Base-by-base conservation (phyloP, 2,888 invertebrate genomes). In the Hecatera dysodea region DNA sequence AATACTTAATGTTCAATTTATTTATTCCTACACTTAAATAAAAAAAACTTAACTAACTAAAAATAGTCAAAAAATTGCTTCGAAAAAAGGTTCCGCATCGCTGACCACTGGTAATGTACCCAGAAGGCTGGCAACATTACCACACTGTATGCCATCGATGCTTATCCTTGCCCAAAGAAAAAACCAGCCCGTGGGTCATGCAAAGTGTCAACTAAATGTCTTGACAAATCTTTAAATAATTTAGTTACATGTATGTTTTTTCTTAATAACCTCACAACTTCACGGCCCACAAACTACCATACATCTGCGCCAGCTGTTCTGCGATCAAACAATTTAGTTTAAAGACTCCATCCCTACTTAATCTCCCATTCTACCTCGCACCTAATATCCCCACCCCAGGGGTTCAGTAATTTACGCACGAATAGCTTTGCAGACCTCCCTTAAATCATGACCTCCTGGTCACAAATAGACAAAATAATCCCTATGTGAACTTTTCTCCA, bases 401-500 rank as follows among this genome's bases (percentile, higher is more conserved):
- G 73, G 66, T 53, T 55, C 61, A 36, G 62, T 83, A 81, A 81
- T 83, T 85, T 78, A 85, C 83, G 63, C 74, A 46, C 63, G 74
- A 73, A 81, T 78, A 59, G 69, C 56, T 57, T 59, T 11, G 62
- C 24, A 71, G 55, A 70, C 63, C 81, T 64, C 65, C 55, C 69
- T 48, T 83, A 85, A 77, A 85, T 78, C 76, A 85, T 77, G 78
- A 60, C 66, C 72, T 69, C 75, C 63, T 72, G 72, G 66, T 59
- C 69, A 61, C 68, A 46, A 63, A 63, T 69, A 52, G 24, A 68
- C 50, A 66, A 72, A 55, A 70, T 82, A 82, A 75, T 75, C 69
- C 46, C 62, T 53, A 57, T 68, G 67, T 67, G 63, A 72, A 68
- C 71, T 75, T 70, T 75, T 68, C 64, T 74, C 64, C 64, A 67